These are phyloP conservation scores for Cabera pusaria DNA, from an alignment of 2,888 invertebrate genomes.

Conservation along the genomic window DNA sequence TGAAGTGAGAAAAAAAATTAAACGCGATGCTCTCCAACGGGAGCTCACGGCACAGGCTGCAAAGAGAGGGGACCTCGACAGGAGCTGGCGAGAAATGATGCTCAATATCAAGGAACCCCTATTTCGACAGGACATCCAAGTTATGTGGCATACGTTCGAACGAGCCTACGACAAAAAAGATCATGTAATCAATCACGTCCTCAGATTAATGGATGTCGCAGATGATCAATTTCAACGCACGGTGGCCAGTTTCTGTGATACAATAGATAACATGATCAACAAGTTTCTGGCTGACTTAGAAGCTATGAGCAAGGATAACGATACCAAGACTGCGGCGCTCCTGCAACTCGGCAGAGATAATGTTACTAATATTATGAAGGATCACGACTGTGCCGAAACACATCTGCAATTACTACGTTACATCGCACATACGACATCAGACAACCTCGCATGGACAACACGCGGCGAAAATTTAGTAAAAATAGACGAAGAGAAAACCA, in stretches of 20 bases:
- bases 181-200: constrained; percentile 77
- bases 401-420: constrained; percentile 67
- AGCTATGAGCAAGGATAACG: constrained; percentile 54
- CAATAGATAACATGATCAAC: constrained; percentile 84
- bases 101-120: constrained; percentile 69
- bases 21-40: constrained; percentile 59
- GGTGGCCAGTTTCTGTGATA: constrained; percentile 85
- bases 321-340: constrained; percentile 46
- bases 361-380: constrained; percentile 42
- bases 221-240: constrained; percentile 86
- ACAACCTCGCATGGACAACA: constrained; percentile 61
- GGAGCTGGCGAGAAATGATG: constrained; percentile 65
- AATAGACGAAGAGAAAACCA: constrained; percentile 66
- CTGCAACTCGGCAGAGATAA: constrained; percentile 54
- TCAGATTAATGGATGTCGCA: constrained; percentile 83
- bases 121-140: constrained; percentile 63
- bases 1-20: constrained; percentile 51
- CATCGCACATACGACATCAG: constrained; percentile 59
- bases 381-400: constrained; percentile 65
- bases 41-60: constrained; percentile 59
- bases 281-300: constrained; percentile 67
- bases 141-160: constrained; percentile 78
- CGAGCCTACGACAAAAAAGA: constrained; percentile 84
- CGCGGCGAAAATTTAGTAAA: constrained; percentile 71
- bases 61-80: constrained; percentile 56